Base-by-base conservation (phyloP, 2,113 vertebrate species). In the Austrofundulus limnaeus region DNA sequence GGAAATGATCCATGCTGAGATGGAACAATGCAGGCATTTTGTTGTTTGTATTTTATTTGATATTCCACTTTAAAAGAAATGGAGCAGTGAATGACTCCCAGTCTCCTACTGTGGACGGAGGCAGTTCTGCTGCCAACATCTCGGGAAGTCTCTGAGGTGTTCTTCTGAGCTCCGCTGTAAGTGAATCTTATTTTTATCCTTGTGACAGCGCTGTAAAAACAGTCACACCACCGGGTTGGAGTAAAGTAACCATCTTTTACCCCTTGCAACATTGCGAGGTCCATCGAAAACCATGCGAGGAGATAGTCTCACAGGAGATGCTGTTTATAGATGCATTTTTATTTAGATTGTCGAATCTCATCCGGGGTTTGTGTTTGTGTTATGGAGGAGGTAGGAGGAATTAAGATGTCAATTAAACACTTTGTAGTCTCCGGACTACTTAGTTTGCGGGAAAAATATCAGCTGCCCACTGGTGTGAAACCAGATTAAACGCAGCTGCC, bases 61-160 rank as follows among this genome's bases (percentile, higher is more conserved):
- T 83, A 84, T 85, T 87, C 73, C 72, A 68, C 79, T 78, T 85
- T 79, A 73, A 80, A 85, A 75, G 76, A 84, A 86, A 89, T 84
- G 86, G 82, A 83, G 82, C 88, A 84, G 83, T 63, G 83, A 86
- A 84, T 81, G 69, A 75, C 68, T 80, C 61, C 53, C 50, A 34
- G 74, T 64, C 76, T 72, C 72, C 70, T 46, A 39, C 76, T 77
- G 81, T 61, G 82, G 72, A 63, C 69, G 49, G 50, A 80, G 68
- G 45, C 55, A 62, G 58, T 63, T 80, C 69, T 45, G 57, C 49
- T 71, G 51, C 56, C 74, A 73, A 75, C 70, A 72, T 67, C 78
- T 77, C 68, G 50, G 66, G 67, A 70, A 61, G 58, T 79, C 82
- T 79, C 81, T 4, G 25, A 68, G 77, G 79, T 81, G 75, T 50